Conservation (phyloP, 2,797 vertebrate genomes). For the Synaphobranchus kaupii region DNA sequence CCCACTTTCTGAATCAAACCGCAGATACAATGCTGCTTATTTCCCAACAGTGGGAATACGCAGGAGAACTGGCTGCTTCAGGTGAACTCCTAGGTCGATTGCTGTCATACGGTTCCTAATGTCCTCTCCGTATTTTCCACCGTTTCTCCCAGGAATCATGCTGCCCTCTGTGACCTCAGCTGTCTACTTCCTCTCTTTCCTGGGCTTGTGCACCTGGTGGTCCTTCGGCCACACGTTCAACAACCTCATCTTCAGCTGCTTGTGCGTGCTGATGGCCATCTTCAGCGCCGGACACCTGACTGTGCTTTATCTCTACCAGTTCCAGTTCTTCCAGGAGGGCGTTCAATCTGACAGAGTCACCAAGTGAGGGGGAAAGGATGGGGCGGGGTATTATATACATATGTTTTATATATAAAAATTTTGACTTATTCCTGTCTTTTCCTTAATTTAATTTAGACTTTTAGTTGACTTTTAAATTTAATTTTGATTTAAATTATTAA, state of each 20-base stretch:
- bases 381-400: conserved; percentile 41
- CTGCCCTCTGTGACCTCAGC: conserved; percentile 92
- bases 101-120: neutral
- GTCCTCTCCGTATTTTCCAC: neutral
- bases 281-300: conserved; percentile 93
- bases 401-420: conserved; percentile 56
- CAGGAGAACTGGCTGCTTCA: neutral
- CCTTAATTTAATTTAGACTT: neutral
- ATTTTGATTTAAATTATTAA: neutral
- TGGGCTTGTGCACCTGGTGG: conserved; percentile 98
- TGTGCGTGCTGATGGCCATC: conserved; percentile 97
- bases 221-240: conserved; percentile 91
- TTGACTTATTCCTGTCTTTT: neutral
- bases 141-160: conserved; percentile 82
- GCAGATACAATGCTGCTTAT: neutral
- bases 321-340: conserved; percentile 94
- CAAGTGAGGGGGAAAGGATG: conserved; percentile 73
- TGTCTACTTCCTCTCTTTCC: conserved; percentile 94
- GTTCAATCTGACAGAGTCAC: conserved; percentile 83
- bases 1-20: neutral
- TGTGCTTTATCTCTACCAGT: conserved; percentile 94
- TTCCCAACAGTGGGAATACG: neutral
- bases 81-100: neutral
- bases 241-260: conserved; percentile 95
- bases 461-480: neutral